A percentile compares a stretch with the other conserved stretches of the same genome.
These are phyloP conservation scores for Lagria hirta DNA, from an alignment of 2,888 invertebrate species.

Conservation along the genomic window DNA sequence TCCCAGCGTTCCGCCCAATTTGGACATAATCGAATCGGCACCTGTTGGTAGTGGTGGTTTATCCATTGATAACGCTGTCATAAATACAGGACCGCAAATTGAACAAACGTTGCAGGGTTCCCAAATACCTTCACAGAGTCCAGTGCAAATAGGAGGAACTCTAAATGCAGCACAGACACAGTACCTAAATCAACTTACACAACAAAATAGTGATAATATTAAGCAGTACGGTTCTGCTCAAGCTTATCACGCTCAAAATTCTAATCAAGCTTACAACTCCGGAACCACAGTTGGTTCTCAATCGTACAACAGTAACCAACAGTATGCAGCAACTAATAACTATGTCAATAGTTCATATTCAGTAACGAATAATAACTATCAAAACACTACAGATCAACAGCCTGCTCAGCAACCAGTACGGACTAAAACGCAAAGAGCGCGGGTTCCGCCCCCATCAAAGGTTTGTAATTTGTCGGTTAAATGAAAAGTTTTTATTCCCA, in stretches of 20 bases:
- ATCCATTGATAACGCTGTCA: slow-evolving; percentile 25
- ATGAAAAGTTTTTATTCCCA: slow-evolving; percentile 19
- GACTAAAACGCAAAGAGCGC: slow-evolving; percentile 67
- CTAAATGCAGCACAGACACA: slow-evolving; percentile 62
- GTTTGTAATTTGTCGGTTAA: slow-evolving; percentile 49
- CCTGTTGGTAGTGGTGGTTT: slow-evolving; percentile 33
- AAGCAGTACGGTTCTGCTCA: slow-evolving; percentile 41
- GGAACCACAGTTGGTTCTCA: slow-evolving; percentile 30
- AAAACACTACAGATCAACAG: slow-evolving; percentile 26
- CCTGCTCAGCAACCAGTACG: slow-evolving; percentile 54
- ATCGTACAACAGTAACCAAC: slow-evolving; percentile 33
- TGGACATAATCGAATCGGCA: slow-evolving; percentile 26
- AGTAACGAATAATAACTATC: slow-evolving; percentile 34
- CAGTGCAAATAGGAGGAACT: slow-evolving; percentile 51
- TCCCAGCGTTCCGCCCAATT: slow-evolving; percentile 60
- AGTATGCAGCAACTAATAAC: slow-evolving; percentile 40
- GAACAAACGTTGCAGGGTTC: slow-evolving; percentile 29
- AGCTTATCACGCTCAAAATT: slow-evolving; percentile 35
- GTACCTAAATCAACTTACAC: slow-evolving; percentile 61
- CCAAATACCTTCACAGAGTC: slow-evolving; percentile 37
- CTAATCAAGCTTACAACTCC: slow-evolving; percentile 26
- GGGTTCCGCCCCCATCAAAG: slow-evolving; percentile 84
- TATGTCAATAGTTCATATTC: slow-evolving; percentile 40
- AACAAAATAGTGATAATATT: slow-evolving; percentile 54
- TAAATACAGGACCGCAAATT: slow-evolving; percentile 29